Percentiles rank a stretch among this genome's conserved stretches.
Conservation (phyloP, 2,113 vertebrate genomes). For the Malurus cyaneus region DNA sequence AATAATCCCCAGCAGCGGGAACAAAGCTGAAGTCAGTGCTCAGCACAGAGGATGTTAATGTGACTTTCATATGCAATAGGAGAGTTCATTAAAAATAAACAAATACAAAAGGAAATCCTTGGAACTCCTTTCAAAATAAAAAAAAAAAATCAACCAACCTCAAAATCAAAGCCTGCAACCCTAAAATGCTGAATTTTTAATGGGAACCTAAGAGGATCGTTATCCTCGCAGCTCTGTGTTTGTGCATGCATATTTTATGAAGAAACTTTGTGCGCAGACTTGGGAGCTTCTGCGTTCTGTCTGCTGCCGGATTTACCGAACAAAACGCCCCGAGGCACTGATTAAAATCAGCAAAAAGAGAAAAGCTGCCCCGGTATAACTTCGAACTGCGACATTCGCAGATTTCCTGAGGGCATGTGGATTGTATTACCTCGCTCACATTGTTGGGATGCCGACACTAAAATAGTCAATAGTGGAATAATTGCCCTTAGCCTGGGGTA, state of each 20-base stretch:
- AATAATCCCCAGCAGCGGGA: not conserved
- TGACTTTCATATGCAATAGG: slow-evolving; percentile 4
- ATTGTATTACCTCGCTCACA: not conserved
- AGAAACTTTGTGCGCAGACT: slow-evolving; percentile 46
- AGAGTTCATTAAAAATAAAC: slow-evolving; percentile 52
- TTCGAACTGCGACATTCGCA: slow-evolving; percentile 1
- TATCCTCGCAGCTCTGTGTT: slow-evolving; percentile 27
- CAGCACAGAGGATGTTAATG: not conserved
- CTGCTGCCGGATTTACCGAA: slow-evolving; percentile 51
- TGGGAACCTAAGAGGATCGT: slow-evolving; percentile 43
- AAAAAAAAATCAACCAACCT: not conserved
- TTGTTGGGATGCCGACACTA: not conserved
- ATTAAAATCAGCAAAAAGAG: slow-evolving; percentile 53
- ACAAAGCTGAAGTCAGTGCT: not conserved
- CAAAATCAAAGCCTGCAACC: slow-evolving; percentile 17
- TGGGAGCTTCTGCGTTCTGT: slow-evolving; percentile 49
- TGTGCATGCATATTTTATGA: slow-evolving; percentile 67
- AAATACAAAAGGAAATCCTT: slow-evolving; percentile 30
- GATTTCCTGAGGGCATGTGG: slow-evolving; percentile 18
- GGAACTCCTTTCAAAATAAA: not conserved
- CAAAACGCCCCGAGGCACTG: slow-evolving; percentile 49
- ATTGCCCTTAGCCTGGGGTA: not conserved
- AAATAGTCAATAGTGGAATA: not conserved
- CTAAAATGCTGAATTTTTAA: slow-evolving; percentile 19
- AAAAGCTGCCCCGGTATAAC: not conserved